Evolutionary conservation across 37 sponge, comb jelly and placozoan genomes (phyloP), one percentile per base, ranked within the genome.

Genomic region (Trichoplax adhaerens): DNA sequence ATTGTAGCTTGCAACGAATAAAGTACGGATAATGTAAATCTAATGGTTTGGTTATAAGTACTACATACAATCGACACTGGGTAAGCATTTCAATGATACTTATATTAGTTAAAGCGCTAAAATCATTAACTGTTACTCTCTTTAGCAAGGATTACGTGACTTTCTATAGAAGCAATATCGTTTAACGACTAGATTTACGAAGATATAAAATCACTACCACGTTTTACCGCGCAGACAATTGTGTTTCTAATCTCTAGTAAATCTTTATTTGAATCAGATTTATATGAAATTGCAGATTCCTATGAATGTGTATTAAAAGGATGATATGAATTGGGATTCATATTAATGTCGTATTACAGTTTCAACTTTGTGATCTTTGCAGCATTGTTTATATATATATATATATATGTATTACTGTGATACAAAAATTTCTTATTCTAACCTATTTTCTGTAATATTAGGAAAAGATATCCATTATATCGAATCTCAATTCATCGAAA

Each of bases 391-490:
- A 50, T 60, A 4, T 58, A 51, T 65, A 65, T 66, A 4, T 29
- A 29, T 50, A 6, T 72, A 4, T 49, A 10, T 4, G 10, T n/a
- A 53, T 52, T 29, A 29, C 58, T 5, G 52, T 5, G 58, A 57
- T 58, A 70, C 5, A 5, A 46, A 5, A 53, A 10, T 70, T 1
- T 3, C 55, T 55, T 62, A 46, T 71, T 70, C 53, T 57, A 46
- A 8, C 7, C 66, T 46, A 5, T 51, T 58, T 12, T 56, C 53
- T 62, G 8, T 3, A 57, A 1, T 57, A 61, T 55, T 65, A 92
- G 91, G 97, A 95, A 78, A 95, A 95, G 74, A 70, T 85, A 1
- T 91, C 91, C 0, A 81, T 85, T 1, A 79, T 95, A 70, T 52
- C 80, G 10, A 76, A 74, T 59, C 72, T 95, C 10, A 70, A 85